These are phyloP conservation scores for Cardinalis cardinalis DNA, from an alignment of 2,113 vertebrate species.

Conservation along the genomic window DNA sequence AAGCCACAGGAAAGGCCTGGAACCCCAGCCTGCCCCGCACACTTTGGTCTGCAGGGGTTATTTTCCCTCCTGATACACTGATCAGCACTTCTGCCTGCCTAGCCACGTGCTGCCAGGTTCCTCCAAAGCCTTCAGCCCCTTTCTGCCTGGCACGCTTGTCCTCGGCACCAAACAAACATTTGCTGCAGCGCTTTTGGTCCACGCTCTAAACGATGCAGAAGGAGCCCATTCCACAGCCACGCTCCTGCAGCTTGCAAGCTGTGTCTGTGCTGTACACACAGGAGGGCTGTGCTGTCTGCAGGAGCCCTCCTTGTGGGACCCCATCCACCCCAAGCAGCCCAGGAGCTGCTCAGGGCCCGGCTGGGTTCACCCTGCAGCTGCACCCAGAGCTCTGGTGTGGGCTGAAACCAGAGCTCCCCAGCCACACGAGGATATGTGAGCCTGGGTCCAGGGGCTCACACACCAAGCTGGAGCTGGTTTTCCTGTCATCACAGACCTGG, in stretches of 20 bases:
- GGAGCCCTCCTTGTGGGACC: not conserved
- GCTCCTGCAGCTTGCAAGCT: not conserved
- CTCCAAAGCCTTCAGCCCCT: not conserved
- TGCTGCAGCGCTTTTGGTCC: not conserved
- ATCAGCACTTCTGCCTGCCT: not conserved
- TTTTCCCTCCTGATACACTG: not conserved
- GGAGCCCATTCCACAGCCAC: not conserved
- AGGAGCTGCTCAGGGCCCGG: not conserved
- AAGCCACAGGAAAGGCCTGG: not conserved
- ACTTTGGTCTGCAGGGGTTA: not conserved
- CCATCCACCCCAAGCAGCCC: not conserved
- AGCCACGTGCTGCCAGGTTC: not conserved
- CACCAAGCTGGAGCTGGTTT: not conserved
- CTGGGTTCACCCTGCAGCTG: not conserved
- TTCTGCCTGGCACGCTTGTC: not conserved
- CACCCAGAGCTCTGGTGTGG: too few species aligned
- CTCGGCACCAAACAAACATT: not conserved
- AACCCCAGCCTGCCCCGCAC: not conserved
- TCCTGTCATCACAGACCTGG: not conserved
- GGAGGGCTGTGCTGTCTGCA: too few species aligned
- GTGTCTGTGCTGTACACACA: rapidly evolving
- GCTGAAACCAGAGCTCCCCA: not conserved
- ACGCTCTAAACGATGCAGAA: not conserved
- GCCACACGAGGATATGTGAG: not conserved
- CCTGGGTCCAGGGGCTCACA: not conserved